Evolutionary conservation across 2,888 invertebrate genomes (phyloP).

Genomic region (Macropis europaea): DNA sequence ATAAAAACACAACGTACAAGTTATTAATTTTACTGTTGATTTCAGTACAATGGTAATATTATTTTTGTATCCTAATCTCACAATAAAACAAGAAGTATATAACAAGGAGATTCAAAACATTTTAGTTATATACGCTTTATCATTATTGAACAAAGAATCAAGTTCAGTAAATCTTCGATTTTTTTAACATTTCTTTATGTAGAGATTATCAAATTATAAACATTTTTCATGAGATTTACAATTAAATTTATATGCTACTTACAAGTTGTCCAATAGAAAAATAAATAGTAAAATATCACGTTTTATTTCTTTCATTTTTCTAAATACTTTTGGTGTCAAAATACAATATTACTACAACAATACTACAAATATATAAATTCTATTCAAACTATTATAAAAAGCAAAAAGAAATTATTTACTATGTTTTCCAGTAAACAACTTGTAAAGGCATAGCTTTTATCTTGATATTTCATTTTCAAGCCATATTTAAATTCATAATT

Average conservation of each 20-base stretch:
- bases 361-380: conserved; percentile 5
- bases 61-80: conserved; percentile 32
- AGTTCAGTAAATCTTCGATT: conserved; percentile 22
- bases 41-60: conserved; percentile 33
- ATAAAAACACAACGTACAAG: conserved; percentile 39
- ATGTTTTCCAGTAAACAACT: conserved; percentile 46
- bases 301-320: conserved; percentile 1
- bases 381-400: not conserved
- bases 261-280: conserved; percentile 45
- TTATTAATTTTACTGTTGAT: conserved; percentile 48
- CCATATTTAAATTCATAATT: conserved; percentile 33
- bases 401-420: not conserved
- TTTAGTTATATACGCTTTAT: conserved; percentile 34
- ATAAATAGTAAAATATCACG: conserved; percentile 14
- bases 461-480: conserved; percentile 35
- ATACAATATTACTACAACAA: conserved; percentile 3
- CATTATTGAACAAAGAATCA: conserved; percentile 33
- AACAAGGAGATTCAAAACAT: conserved; percentile 51
- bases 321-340: conserved; percentile 10
- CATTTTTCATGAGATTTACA: conserved; percentile 32
- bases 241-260: conserved; percentile 40
- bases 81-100: conserved; percentile 41
- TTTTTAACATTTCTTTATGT: conserved; percentile 31
- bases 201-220: conserved; percentile 42
- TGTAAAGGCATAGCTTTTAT: conserved; percentile 34